Percentiles rank a stretch among this genome's conserved stretches.
phyloP scores from a whole-genome alignment of 2,113 vertebrate genomes.

The Potamarius usumacintae region DNA sequence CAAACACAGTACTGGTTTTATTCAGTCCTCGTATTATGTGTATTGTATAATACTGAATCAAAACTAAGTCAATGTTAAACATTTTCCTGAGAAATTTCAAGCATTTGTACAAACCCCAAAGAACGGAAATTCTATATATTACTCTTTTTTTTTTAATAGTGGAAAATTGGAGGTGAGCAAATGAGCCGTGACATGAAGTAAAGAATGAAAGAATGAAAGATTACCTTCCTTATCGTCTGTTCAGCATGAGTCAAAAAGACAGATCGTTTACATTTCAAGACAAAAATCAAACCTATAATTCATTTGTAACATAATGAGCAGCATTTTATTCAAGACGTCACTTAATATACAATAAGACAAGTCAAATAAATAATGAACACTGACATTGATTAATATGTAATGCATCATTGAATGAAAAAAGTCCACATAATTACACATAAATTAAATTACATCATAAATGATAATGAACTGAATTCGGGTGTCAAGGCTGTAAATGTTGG shows the following conservation, averaged over 20 bases:
- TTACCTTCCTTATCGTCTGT: conserved; percentile 41
- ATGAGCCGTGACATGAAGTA: neutral
- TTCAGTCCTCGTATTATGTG: neutral
- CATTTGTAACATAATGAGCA: neutral
- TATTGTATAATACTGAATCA: neutral
- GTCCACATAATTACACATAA: neutral
- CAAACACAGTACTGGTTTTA: neutral
- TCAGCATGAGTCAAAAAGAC: conserved; percentile 17
- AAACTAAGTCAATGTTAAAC: neutral
- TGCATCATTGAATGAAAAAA: neutral
- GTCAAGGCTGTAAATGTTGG: neutral
- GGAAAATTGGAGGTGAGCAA: conserved; percentile 1
- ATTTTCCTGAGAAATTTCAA: neutral
- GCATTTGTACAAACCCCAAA: neutral
- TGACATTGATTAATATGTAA: neutral
- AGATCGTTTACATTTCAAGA: neutral
- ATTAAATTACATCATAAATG: neutral
- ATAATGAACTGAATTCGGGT: neutral
- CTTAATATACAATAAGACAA: neutral
- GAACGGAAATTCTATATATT: conserved; percentile 4
- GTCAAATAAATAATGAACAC: neutral
- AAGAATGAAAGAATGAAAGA: conserved; percentile 27
- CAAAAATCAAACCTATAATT: neutral
- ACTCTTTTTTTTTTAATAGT: conserved; percentile 6
- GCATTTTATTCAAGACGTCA: neutral